Evolutionary conservation across 2,888 invertebrate species (phyloP), one percentile per base, ranked within the genome.

Genomic region (Volucella inanis): DNA sequence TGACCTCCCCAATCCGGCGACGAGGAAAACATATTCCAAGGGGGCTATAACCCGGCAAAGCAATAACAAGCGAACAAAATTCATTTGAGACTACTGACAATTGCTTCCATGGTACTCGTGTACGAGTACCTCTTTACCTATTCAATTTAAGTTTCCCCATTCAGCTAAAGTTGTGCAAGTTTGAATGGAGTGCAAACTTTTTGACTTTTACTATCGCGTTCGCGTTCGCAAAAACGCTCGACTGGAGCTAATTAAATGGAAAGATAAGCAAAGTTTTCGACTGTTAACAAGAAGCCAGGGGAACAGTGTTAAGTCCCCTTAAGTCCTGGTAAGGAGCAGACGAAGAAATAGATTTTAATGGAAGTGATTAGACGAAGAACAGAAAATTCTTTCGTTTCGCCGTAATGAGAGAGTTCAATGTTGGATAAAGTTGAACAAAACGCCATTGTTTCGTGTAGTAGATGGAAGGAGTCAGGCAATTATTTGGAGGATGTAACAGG

Each of bases 91-190:
- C 47, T 39, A 47, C 50, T 43, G 55, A 15, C 57, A 64, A 74
- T 78, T 79, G 43, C 47, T 70, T 22, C 22, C 22, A 22, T 22
- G 22, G 3, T 22, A 70, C 67, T 72, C 72, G 67, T 18, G 18
- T 18, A 18, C 18, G 18, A 18, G 18, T 83, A 68, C 68, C 61
- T 77, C 71, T 74, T 55, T 67, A 80, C 80, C 80, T 85, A 68
- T 85, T 85, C 85, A 85, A 85, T 85, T 85, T 71, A 85, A 85
- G 75, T 85, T 85, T 81, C 41, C 45, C 85, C 81, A 80, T 75
- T 75, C 62, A 64, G 57, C 68, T 15, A 39, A 41, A 70, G 43
- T 62, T 78, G 50, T 9, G 52, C 59, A 80, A 75, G 70, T 83
- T 70, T 71, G 59, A 85, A 85, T 85, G 85, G 67, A 72, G 85